These are phyloP conservation scores for Harmothoe impar DNA, from an alignment of 2,888 invertebrate genomes.

Conservation along the genomic window DNA sequence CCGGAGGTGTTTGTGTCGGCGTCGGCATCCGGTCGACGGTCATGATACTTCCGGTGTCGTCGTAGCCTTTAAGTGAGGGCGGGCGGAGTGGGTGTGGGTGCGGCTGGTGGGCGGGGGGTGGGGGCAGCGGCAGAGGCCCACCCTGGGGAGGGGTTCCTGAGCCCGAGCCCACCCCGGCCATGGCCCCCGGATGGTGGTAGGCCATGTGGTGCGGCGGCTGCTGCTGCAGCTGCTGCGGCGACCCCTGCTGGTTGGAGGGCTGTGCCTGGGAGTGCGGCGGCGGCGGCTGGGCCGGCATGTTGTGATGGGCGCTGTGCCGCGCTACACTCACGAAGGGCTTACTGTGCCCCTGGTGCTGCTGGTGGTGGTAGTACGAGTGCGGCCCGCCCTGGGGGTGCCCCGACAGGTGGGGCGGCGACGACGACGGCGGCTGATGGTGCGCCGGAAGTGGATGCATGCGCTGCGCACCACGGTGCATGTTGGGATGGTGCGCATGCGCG, in stretches of 20 bases:
- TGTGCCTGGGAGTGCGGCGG: slow-evolving; percentile 55
- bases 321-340: neutral
- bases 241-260: neutral
- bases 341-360: neutral
- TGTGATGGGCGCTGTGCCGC: slow-evolving; percentile 50
- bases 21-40: slow-evolving; percentile 49
- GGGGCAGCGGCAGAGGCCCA: slow-evolving; percentile 50
- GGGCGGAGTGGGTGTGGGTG: slow-evolving; percentile 53
- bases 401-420: neutral
- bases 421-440: slow-evolving; percentile 21
- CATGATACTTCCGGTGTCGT: slow-evolving; percentile 48
- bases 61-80: slow-evolving; percentile 47
- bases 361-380: neutral
- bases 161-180: neutral
- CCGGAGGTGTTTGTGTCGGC: slow-evolving; percentile 33
- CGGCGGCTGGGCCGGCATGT: slow-evolving; percentile 26
- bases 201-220: neutral
- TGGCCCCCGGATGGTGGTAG: slow-evolving; percentile 18
- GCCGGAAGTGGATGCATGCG: slow-evolving; percentile 59
- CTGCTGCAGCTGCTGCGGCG: slow-evolving; percentile 31
- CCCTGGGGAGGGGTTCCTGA: slow-evolving; percentile 50
- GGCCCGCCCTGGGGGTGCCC: neutral
- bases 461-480: slow-evolving; percentile 10
- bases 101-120: slow-evolving; percentile 57
- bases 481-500: slow-evolving; percentile 29